These are phyloP conservation scores for Empidonax alnorum DNA, from an alignment of 2,113 vertebrate species.

Conservation along the genomic window DNA sequence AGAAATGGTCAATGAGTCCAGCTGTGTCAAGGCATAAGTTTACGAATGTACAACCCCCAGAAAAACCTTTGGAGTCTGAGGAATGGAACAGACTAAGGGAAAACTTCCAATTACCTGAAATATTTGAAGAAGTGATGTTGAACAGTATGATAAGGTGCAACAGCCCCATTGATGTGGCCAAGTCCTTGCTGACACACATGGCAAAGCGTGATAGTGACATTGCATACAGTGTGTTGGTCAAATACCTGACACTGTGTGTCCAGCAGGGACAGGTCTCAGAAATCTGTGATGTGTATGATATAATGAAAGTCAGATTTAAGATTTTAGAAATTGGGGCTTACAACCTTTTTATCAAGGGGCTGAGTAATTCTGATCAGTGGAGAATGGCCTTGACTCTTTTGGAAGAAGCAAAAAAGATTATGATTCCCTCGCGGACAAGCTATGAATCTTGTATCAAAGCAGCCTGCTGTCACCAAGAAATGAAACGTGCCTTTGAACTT, in stretches of 20 bases:
- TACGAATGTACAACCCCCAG: conserved; percentile 64
- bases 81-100: conserved; percentile 85
- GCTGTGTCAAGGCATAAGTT: neutral
- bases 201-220: conserved; percentile 82
- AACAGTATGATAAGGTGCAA: conserved; percentile 53
- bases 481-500: conserved; percentile 78
- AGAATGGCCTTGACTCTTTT: conserved; percentile 80
- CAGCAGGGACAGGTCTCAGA: conserved; percentile 78
- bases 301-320: conserved; percentile 85
- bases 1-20: conserved; percentile 63
- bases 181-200: conserved; percentile 87
- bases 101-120: neutral
- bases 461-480: conserved; percentile 79
- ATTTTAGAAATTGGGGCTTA: conserved; percentile 83
- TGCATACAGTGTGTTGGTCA: conserved; percentile 82
- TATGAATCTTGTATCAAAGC: conserved; percentile 84
- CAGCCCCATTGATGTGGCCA: conserved; percentile 81
- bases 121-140: conserved; percentile 83
- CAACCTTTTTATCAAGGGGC: conserved; percentile 83
- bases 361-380: conserved; percentile 85
- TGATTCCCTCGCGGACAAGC: conserved; percentile 78
- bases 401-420: conserved; percentile 81
- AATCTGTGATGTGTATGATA: conserved; percentile 85
- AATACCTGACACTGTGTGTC: conserved; percentile 87
- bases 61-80: conserved; percentile 75